phyloP scores from a whole-genome alignment of 2,113 vertebrate species.

The Melierax canorus region DNA sequence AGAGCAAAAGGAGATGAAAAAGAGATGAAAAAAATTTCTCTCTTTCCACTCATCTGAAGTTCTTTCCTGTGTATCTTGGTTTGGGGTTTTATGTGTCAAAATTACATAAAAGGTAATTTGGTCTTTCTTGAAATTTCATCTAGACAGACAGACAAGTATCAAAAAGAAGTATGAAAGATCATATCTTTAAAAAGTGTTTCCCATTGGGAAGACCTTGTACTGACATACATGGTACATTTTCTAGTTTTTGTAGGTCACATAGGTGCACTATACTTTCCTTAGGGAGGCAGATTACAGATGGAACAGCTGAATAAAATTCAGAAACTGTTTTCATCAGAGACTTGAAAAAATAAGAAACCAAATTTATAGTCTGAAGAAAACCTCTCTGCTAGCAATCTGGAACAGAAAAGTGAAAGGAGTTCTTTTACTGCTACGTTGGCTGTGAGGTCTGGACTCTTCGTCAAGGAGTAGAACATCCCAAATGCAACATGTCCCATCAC shows the following conservation, averaged over 20 bases:
- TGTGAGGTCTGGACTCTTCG: background rate
- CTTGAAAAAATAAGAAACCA: background rate
- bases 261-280: background rate
- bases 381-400: background rate
- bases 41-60: background rate
- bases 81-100: background rate
- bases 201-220: background rate
- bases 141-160: background rate
- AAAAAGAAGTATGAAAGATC: background rate
- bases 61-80: background rate
- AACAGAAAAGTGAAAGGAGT: background rate
- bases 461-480: background rate
- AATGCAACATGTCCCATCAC: fast-evolving
- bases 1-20: background rate
- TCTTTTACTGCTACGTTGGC: fast-evolving
- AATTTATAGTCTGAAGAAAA: background rate
- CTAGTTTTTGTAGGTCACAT: background rate
- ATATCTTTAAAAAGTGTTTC: background rate
- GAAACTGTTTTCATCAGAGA: background rate
- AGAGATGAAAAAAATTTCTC: background rate
- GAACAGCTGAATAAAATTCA: background rate
- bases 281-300: background rate
- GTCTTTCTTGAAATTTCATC: background rate
- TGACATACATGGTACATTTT: background rate
- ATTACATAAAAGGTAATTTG: background rate